Evolutionary conservation across 2,113 vertebrate species (phyloP).

Genomic region (Poicephalus gulielmi): DNA sequence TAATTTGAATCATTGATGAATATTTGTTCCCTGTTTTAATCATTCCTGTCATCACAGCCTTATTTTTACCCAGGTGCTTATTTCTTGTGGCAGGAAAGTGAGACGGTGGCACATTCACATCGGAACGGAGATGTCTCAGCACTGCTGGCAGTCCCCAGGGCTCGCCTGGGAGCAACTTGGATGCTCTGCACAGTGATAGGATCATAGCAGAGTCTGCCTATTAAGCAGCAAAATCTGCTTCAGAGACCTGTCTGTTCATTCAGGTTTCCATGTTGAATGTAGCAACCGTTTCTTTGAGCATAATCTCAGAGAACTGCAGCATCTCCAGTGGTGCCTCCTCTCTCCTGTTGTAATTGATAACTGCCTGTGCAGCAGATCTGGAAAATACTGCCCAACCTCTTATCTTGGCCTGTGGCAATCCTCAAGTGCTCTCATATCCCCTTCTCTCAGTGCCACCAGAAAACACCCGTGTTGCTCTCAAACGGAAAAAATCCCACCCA

Average conservation of each 20-base stretch:
- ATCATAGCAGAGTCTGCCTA: neutral
- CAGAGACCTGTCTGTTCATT: neutral
- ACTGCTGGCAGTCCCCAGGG: neutral
- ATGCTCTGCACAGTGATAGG: neutral
- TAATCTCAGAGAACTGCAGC: neutral
- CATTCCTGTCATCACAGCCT: neutral
- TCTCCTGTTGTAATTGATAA: neutral
- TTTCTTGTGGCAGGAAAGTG: neutral
- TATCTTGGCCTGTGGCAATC: neutral
- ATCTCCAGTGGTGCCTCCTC: neutral
- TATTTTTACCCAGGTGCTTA: neutral
- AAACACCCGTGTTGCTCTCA: neutral
- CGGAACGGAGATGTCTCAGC: neutral
- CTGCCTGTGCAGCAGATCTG: neutral
- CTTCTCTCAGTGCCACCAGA: neutral
- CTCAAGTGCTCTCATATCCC: neutral
- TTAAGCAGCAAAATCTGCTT: neutral
- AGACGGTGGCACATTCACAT: neutral
- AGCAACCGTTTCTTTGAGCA: neutral
- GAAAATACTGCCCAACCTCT: neutral
- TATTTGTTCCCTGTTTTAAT: slow-evolving; percentile 27
- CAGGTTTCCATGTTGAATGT: neutral
- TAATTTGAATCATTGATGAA: slow-evolving; percentile 37
- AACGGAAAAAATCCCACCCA: neutral
- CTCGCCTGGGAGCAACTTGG: neutral